Base-by-base conservation (phyloP, 2,888 invertebrate genomes). In the Busseola fusca region DNA sequence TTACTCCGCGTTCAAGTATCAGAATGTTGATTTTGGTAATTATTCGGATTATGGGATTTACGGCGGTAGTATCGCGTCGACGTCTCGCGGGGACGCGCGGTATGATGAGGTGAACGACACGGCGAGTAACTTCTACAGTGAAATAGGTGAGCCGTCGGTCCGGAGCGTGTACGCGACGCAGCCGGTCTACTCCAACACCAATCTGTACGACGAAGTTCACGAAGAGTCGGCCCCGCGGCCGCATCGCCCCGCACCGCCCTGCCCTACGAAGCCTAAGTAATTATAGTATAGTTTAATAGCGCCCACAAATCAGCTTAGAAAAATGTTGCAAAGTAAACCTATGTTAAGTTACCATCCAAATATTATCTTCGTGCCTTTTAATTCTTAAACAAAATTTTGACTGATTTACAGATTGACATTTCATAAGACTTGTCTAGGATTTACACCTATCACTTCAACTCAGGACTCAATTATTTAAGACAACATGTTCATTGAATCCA, bases 241-340 rank as follows among this genome's bases (percentile, higher is more conserved):
- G 5, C 96, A 96, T 86, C 92, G 97, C 0, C 97, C 97, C 6
- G 97, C 97, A 0, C 97, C 97, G 0, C 94, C 96, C 37, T 96
- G 96, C 45, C 97, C 97, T 0, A 86, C 86, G 6, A 87, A 89
- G 48, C 93, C 90, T 42, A 91, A 92, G 78, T 93, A 88, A 87
- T 50, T 21, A 42, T 56, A 57, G 1, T 25, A 14, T 72, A 72
- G 57, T 60, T 56, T 50, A 54, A 56, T 78, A 76, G 59, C 87
- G 78, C 65, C 63, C 52, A 64, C 48, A 48, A 57, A 59, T 52
- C 34, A 65, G 76, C 64, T 81, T 65, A 68, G 56, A 63, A 45
- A 64, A 70, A 63, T 70, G 21, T 60, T 74, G 45, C 62, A 65
- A 64, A 40, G 12, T 64, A 72, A 25, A 64, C 60, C 67, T 76